Percentiles rank a stretch among this genome's conserved stretches.
Conservation (phyloP, 2,888 invertebrate genomes). For the Tenthredo livida region DNA sequence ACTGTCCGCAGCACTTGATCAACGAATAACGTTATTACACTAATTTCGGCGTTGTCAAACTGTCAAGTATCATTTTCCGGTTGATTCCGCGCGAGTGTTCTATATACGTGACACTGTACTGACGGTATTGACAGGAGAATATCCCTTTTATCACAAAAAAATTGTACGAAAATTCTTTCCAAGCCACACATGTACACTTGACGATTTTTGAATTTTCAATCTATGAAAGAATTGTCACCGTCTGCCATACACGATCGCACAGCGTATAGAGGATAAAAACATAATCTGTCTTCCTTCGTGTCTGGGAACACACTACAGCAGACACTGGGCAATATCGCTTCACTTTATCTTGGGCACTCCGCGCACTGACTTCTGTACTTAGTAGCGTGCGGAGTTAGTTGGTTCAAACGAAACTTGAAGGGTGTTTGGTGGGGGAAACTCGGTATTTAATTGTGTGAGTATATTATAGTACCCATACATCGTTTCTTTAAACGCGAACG, state of each 20-base stretch:
- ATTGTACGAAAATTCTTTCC: neutral
- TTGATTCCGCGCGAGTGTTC: neutral
- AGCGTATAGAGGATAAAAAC: neutral
- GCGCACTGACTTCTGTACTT: constrained; percentile 41
- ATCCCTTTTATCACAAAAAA: constrained; percentile 6
- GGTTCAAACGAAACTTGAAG: constrained; percentile 2
- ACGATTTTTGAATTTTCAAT: too few relatives aligned
- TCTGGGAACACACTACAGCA: constrained; percentile 29
- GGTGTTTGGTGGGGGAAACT: neutral
- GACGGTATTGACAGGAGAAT: neutral
- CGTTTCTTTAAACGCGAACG: constrained; percentile 34
- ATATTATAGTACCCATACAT: neutral
- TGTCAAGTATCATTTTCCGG: neutral
- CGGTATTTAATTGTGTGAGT: neutral
- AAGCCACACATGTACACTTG: neutral
- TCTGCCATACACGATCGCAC: neutral
- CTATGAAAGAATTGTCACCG: neutral
- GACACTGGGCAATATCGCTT: constrained; percentile 47
- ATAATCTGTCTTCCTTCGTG: constrained; percentile 30
- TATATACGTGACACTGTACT: too few relatives aligned
- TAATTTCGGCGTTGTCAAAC: constrained; percentile 1
- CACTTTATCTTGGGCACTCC: constrained; percentile 61
- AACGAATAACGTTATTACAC: neutral
- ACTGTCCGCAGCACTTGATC: neutral
- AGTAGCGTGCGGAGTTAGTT: constrained; percentile 34